Evolutionary conservation across 2,888 invertebrate species (phyloP).

Genomic region (Cheilosia vulpina): DNA sequence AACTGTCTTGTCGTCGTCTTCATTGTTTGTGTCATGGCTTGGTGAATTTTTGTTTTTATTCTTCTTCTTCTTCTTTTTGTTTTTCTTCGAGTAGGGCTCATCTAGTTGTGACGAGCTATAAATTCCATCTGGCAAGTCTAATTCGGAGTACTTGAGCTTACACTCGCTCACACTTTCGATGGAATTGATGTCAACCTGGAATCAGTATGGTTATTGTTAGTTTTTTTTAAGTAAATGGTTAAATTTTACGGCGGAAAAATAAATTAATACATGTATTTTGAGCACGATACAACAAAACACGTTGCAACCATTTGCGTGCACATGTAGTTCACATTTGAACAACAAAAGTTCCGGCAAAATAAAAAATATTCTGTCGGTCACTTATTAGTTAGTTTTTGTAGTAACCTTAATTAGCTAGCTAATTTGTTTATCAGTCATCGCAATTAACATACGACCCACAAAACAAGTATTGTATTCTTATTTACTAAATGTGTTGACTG

Average conservation of each 20-base stretch:
- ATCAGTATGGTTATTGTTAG: not conserved
- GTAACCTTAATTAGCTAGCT: too few species aligned
- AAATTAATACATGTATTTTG: too few species aligned
- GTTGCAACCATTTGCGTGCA: too few species aligned
- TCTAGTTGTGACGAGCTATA: conserved; percentile 62
- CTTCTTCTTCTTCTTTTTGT: conserved; percentile 80
- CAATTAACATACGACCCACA: too few species aligned
- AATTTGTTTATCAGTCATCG: too few species aligned
- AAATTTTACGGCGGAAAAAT: not conserved
- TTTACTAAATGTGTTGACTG: too few species aligned
- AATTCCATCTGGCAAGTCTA: conserved; percentile 75
- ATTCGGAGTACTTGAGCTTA: conserved; percentile 61
- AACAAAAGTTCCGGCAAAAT: too few species aligned
- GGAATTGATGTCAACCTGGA: conserved; percentile 81
- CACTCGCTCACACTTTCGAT: conserved; percentile 80
- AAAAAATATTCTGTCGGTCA: too few species aligned
- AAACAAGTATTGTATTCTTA: too few species aligned
- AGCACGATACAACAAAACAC: too few species aligned
- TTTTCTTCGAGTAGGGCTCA: conserved; percentile 77
- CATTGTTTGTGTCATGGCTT: conserved; percentile 58
- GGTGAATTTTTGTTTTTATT: conserved; percentile 71
- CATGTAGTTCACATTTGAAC: too few species aligned
- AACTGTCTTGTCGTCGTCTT: conserved; percentile 81
- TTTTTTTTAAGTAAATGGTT: not conserved
- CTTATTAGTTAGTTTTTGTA: too few species aligned